Base-by-base conservation (phyloP, 2,113 vertebrate genomes). In the Scortum barcoo region DNA sequence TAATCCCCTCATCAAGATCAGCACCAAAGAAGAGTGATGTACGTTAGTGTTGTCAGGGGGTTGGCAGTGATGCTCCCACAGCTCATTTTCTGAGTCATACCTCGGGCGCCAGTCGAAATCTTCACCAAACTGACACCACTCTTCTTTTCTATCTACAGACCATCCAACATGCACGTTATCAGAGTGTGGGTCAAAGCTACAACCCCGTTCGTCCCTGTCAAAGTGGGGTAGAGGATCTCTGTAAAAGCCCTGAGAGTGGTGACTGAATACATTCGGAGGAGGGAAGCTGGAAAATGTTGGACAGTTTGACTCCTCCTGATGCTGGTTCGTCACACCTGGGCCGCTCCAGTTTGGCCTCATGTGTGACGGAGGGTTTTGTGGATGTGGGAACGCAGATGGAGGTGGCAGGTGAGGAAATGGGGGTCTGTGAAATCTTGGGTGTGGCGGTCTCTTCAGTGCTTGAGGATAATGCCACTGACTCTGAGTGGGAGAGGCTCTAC, bases 1-100 rank as follows among this genome's bases (percentile, higher is more conserved):
- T 50, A 95, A 68, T 48, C 95, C 95, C 57, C 95, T 93, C 95
- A 96, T 93, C 72, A 96, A 61, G 60, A 95, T 93, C 24, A 96
- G 86, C 53, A 90, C 76, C 42, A 78, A 66, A 28, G 89, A 40
- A 2, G 85, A 51, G 11, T 28, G 11, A n/a, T 20, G 6, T 19
- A 26, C 28, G 11, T 26, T 50, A 1, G 38, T 19, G 30, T 68
- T 26, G 0, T 67, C 54, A 22, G 16, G 24, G 0, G 57, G 58
- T 10, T 22, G 28, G 42, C 38, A 16, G 26, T 36, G 82, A 66
- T 73, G 78, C 19, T 87, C 82, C 81, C 78, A 53, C 1, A 12
- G 30, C 7, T 85, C 48, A n/a, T 61, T 65, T 75, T 83, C 78
- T 22, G 63, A 12, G 4, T 76, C 61, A 28, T n/a, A 80, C 33